Percentiles rank a stretch among this genome's conserved stretches.
phyloP scores from a whole-genome alignment of 2,888 invertebrate genomes.

The Agrotis puta region DNA sequence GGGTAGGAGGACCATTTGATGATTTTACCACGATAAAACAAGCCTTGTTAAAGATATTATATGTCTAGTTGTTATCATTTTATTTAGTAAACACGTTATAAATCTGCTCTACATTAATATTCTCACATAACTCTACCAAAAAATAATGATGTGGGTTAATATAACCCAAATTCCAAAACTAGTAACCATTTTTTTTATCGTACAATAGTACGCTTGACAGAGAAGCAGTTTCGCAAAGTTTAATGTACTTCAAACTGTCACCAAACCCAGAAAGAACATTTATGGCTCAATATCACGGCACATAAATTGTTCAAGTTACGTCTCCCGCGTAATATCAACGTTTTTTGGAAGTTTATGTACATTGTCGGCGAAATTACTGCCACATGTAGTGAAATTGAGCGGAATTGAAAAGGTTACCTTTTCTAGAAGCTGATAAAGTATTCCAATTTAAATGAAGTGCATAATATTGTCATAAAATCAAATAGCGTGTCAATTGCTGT shows the following conservation, averaged over 20 bases:
- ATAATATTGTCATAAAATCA: no score
- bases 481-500: no score
- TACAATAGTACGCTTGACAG: slow-evolving; percentile 13
- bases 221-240: slow-evolving; percentile 41
- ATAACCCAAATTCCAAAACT: slow-evolving; percentile 8
- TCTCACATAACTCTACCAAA: not conserved
- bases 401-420: not conserved
- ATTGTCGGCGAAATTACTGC: not conserved
- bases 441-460: no score
- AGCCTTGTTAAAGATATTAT: no score
- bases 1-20: no score
- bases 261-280: slow-evolving; percentile 35
- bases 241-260: slow-evolving; percentile 49
- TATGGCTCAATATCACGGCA: slow-evolving; percentile 46
- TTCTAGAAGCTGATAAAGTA: no score
- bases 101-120: not conserved
- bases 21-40: no score
- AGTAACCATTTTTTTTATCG: slow-evolving; percentile 13
- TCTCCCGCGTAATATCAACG: not conserved
- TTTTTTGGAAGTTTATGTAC: not conserved
- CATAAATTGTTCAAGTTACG: slow-evolving; percentile 16
- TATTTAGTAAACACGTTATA: not conserved
- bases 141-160: slow-evolving; percentile 26
- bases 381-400: not conserved
- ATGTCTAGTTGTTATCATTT: no score